Evolutionary conservation across 2,888 invertebrate genomes (phyloP), one percentile per base, ranked within the genome.

Genomic region (Apamea monoglypha): DNA sequence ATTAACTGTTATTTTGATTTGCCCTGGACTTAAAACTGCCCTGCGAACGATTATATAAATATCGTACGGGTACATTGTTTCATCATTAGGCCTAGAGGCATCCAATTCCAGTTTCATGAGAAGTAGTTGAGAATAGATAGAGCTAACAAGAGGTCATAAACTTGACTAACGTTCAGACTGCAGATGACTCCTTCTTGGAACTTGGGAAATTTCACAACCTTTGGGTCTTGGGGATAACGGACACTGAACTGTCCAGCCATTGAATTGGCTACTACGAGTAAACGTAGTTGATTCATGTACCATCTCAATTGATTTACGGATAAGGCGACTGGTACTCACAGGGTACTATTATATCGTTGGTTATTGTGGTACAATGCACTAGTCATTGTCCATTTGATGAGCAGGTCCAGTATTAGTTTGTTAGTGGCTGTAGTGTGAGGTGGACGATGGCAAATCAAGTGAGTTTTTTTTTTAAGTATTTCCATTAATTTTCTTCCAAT

Each of bases 331-430:
- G 76, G 68, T 85, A 76, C 76, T 64, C 8, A 16, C 67, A 47
- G 21, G 36, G 63, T 72, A 72, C 84, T 84, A 78, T 74, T 71
- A 74, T 63, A 40, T 50, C 12, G 76, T 64, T 61, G 29, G 50
- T 56, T 59, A 87, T 87, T 87, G 67, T 40, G 53, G 67, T 76
- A 83, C 88, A 88, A 88, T 85, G 77, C 83, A 88, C 66, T 82
- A 75, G 69, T 79, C 78, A 79, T 71, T 71, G 74, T 74, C 68
- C 85, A 76, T 66, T 82, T 83, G 79, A 81, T 74, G 36, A 88
- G 64, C 36, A 82, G 12, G 12, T 18, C 21, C 59, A 74, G 78
- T 64, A 47, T 74, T 74, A 80, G 81, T 85, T 76, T 47, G 77
- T 76, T 69, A 59, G 88, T 83, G 81, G 56, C 29, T 29, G 16